Evolutionary conservation across 2,888 invertebrate genomes (phyloP).

Genomic region (Thymelicus lineola): DNA sequence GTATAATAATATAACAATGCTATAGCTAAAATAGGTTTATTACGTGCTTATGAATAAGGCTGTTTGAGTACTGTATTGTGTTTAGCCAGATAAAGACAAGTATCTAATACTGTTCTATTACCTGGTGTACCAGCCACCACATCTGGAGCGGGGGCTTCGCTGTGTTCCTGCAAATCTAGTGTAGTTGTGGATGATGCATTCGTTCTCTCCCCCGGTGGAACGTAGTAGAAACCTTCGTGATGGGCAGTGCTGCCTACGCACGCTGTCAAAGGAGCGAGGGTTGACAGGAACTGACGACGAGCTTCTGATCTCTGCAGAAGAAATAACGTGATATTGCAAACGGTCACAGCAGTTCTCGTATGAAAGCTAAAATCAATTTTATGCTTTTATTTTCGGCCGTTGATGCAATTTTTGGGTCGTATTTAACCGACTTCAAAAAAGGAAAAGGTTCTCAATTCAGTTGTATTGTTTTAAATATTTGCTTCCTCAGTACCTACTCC

Average conservation of each 20-base stretch:
- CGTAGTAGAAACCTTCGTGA: slow-evolving; percentile 80
- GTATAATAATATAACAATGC: too few species aligned
- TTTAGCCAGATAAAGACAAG: background rate
- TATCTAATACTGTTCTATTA: slow-evolving; percentile 39
- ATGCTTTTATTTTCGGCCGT: too few species aligned
- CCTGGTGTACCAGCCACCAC: slow-evolving; percentile 91
- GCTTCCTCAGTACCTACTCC: too few species aligned
- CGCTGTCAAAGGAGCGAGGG: slow-evolving; percentile 91
- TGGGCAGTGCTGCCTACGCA: slow-evolving; percentile 87
- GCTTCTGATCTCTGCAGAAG: slow-evolving; percentile 80
- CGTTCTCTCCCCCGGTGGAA: slow-evolving; percentile 85
- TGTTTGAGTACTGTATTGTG: too few species aligned
- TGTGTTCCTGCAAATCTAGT: slow-evolving; percentile 84
- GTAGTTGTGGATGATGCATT: slow-evolving; percentile 86
- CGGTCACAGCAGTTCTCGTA: too few species aligned
- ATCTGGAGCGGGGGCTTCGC: slow-evolving; percentile 89
- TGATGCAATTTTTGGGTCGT: too few species aligned
- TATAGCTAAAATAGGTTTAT: too few species aligned
- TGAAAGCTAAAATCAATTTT: too few species aligned
- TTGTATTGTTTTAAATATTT: too few species aligned
- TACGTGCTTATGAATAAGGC: too few species aligned
- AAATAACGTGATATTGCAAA: background rate
- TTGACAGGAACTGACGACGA: slow-evolving; percentile 91
- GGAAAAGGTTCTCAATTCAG: too few species aligned
- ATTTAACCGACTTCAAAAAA: too few species aligned